phyloP scores from a whole-genome alignment of 2,888 invertebrate genomes.

The Petrolisthes cinctipes region DNA sequence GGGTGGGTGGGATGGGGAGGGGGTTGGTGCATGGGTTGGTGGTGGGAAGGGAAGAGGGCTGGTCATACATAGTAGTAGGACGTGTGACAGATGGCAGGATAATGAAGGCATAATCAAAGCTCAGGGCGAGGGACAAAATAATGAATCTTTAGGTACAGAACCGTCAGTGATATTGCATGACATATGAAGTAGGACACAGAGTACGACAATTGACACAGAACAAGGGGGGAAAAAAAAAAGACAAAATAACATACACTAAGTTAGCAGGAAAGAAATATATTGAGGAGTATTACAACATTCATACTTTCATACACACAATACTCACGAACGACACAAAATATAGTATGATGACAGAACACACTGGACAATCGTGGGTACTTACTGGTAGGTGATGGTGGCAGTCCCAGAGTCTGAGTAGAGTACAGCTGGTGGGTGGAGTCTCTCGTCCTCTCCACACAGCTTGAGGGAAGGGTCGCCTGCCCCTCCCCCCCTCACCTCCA shows the following conservation, averaged over 20 bases:
- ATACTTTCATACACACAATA: constrained; percentile 24
- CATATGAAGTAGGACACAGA: not conserved
- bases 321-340: not conserved
- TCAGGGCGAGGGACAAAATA: not conserved
- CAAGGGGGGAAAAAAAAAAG: too few relatives aligned
- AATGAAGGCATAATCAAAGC: not conserved
- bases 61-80: not conserved
- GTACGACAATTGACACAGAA: not conserved
- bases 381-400: constrained; percentile 53
- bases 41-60: not conserved
- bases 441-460: constrained; percentile 61
- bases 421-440: constrained; percentile 59
- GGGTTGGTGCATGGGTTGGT: constrained; percentile 1
- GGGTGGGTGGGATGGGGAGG: not conserved
- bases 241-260: not conserved
- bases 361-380: not conserved
- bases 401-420: constrained; percentile 59
- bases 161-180: too few relatives aligned
- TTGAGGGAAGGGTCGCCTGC: constrained; percentile 40
- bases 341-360: not conserved
- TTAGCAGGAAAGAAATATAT: not conserved
- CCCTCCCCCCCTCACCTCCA: constrained; percentile 39
- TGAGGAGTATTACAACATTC: constrained; percentile 3
- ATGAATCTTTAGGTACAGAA: not conserved
- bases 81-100: not conserved